Base-by-base conservation (phyloP, 2,113 vertebrate species). In the Amazona vittata region DNA sequence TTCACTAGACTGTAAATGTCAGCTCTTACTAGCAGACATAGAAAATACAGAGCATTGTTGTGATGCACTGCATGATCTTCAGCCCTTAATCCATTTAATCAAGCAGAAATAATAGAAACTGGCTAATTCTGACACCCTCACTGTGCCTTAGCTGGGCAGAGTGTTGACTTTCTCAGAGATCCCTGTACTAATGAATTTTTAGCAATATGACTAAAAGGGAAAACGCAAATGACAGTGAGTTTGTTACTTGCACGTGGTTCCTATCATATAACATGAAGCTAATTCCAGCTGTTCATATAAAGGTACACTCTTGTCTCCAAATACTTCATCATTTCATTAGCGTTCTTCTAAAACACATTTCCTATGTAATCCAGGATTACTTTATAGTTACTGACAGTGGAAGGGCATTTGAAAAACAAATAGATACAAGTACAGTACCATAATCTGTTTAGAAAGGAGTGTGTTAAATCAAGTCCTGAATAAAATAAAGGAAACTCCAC, bases 61-160 rank as follows among this genome's bases (percentile, higher is more conserved):
- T 71, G 62, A 71, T 75, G 65, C 43, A 15, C 60, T 63, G 41
- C 19, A 3, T 57, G 35, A 79, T 78, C 3, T 5, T 64, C 62
- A 85, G 62, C 39, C 9, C 28, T 90, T 96, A 82, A 71, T 95
- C 81, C 47, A n/a, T 49, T 68, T 85, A 70, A 86, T 86, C 78
- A 87, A 91, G 70, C 49, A 95, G 85, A 96, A 96, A 69, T 82
- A 83, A 94, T 67, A 77, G 52, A 73, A 91, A 60, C 21, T 31
- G 46, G 26, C 53, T 65, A 59, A 80, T 93, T 89, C 73, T 80
- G 76, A 59, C 53, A 76, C 39, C 47, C 91, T 70, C 4, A 5
- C 33, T 55, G 19, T 64, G 93, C n/a, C 33, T 81, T 76, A 89
- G 73, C 50, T 71, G 29, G 10, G 20, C 47, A 82, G 6, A 16